Base-by-base conservation (phyloP, 2,113 vertebrate genomes). In the Aspiorhynchus laticeps region DNA sequence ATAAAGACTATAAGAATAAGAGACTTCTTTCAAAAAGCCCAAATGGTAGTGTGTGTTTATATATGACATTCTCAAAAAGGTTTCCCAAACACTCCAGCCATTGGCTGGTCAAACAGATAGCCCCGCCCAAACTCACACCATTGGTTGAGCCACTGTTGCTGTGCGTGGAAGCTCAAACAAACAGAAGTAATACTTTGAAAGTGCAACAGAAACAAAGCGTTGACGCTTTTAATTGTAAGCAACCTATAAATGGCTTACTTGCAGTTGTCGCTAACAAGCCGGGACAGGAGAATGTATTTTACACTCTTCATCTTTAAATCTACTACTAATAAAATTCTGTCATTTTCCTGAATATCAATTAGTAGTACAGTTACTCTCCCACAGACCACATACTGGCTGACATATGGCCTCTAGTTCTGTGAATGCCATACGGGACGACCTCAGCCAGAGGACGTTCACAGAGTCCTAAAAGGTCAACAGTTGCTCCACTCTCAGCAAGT, bases 391-490 rank as follows among this genome's bases (percentile, higher is more conserved):
- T 14, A n/a, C 17, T 26, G 28, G 1, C 3, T 80, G 76, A 86
- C 77, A 43, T 7, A 79, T 53, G 48, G 59, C 86, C 80, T 77
- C 28, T 26, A 33, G 26, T 36, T 21, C 41, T 77, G 59, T 77
- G 81, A 53, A 51, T 33, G 31, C 12, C 53, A 1, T 51, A 36
- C 26, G 56, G 80, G 43, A 51, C 3, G 31, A 43, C 65, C 48
- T 74, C n/a, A 65, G 82, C 51, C 53, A 80, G 53, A 75, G 83
- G 51, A 81, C 53, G 61, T 24, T 71, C 48, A 19, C n/a, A 26
- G 15, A 14, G 65, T 81, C 59, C 81, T 75, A 63, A 81, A 88
- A 80, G 78, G 84, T 80, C 67, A 48, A n/a, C 41, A 65, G 65
- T 46, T 71, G 84, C 84, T 79, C 36, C 24, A 53, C 69, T 38